These are phyloP conservation scores for Athripsodes cinereus DNA, from an alignment of 2,888 invertebrate genomes.

Conservation along the genomic window DNA sequence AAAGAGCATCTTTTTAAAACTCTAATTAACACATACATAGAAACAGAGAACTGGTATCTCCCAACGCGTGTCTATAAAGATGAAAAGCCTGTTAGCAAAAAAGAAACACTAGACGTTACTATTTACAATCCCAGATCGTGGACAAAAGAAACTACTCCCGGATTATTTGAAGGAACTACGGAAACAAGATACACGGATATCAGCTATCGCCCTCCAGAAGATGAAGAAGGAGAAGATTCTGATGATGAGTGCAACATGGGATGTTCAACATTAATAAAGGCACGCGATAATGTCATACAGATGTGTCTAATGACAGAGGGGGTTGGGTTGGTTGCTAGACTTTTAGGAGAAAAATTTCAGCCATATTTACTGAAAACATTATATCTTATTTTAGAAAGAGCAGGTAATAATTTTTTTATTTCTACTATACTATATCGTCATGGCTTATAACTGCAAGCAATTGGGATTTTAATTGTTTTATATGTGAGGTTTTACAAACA, in stretches of 20 bases:
- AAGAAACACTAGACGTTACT: conserved; percentile 37
- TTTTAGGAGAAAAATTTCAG: conserved; percentile 49
- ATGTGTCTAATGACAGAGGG: conserved; percentile 66
- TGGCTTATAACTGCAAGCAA: no score
- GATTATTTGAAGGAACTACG: conserved; percentile 41
- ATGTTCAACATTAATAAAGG: conserved; percentile 38
- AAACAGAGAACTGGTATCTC: conserved; percentile 48
- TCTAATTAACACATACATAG: conserved; percentile 41
- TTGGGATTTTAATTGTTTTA: no score
- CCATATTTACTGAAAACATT: conserved; percentile 59
- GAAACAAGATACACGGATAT: conserved; percentile 43
- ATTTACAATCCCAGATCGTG: conserved; percentile 44
- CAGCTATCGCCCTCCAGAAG: conserved; percentile 31
- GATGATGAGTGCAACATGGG: conserved; percentile 28
- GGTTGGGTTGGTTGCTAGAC: conserved; percentile 55
- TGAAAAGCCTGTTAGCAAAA: conserved; percentile 31
- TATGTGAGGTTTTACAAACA: no score
- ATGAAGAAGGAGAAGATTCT: conserved; percentile 6
- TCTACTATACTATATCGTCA: no score
- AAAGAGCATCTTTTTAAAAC: conserved; percentile 28
- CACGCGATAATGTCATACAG: conserved; percentile 59
- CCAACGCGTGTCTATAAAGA: conserved; percentile 37
- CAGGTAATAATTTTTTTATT: no score
- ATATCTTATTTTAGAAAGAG: conserved; percentile 63
- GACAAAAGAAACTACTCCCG: conserved; percentile 41